Percentiles rank a stretch among this genome's conserved stretches.
These are phyloP conservation scores for Hemibagrus wyckioides DNA, from an alignment of 2,113 vertebrate species.

Conservation along the genomic window DNA sequence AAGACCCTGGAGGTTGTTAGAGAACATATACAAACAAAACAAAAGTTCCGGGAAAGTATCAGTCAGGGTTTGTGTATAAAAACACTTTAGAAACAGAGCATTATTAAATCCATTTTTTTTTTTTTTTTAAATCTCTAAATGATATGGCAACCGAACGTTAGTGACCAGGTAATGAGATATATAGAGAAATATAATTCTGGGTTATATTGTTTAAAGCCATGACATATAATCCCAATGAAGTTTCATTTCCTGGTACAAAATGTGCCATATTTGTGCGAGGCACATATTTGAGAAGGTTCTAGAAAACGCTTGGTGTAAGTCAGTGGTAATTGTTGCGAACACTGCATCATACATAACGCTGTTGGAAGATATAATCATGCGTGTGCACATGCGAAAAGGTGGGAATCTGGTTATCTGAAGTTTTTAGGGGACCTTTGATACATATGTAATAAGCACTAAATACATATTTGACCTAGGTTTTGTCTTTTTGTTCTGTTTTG, in stretches of 20 bases:
- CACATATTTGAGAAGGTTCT: background rate
- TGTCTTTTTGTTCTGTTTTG: too few relatives aligned
- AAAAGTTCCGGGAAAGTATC: too few relatives aligned
- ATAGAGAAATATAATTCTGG: background rate
- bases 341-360: background rate
- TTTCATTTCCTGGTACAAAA: background rate
- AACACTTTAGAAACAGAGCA: too few relatives aligned
- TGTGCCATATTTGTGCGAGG: background rate
- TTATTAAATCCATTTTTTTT: too few relatives aligned
- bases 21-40: too few relatives aligned
- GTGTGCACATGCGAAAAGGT: background rate
- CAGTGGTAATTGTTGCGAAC: background rate
- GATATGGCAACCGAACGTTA: too few relatives aligned
- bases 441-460: background rate
- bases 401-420: background rate
- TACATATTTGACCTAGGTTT: background rate
- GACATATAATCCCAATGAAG: background rate
- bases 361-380: background rate
- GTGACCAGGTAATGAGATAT: background rate
- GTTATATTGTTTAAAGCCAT: background rate
- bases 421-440: too few relatives aligned
- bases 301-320: background rate
- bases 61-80: too few relatives aligned
- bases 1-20: too few relatives aligned
- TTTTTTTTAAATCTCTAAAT: too few relatives aligned